phyloP scores from a whole-genome alignment of 2,113 vertebrate genomes.

The Zapornia atra region DNA sequence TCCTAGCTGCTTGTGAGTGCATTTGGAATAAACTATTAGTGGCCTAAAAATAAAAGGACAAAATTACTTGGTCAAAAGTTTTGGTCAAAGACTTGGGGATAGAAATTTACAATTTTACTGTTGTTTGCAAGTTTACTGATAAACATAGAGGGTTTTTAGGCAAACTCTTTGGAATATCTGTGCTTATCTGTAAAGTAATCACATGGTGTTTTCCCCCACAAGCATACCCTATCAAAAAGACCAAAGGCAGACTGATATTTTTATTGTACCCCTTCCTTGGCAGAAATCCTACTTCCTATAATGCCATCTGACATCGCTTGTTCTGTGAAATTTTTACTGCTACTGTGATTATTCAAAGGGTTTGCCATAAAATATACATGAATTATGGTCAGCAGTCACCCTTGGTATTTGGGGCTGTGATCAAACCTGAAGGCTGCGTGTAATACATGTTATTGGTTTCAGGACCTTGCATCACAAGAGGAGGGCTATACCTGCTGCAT shows the following conservation, averaged over 20 bases:
- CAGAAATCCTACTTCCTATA: constrained; percentile 1
- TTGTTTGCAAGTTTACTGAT: neutral
- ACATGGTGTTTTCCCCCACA: neutral
- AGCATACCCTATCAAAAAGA: neutral
- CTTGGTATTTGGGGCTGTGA: neutral
- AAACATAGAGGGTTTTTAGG: neutral
- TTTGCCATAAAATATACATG: neutral
- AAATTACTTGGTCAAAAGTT: neutral
- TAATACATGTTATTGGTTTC: neutral
- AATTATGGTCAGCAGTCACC: neutral
- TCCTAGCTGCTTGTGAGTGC: neutral
- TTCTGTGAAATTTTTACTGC: constrained; percentile 7
- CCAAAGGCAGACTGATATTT: neutral
- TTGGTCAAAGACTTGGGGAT: neutral
- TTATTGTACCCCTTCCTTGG: neutral
- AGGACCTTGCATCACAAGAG: neutral
- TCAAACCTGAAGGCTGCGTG: neutral
- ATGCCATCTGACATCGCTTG: neutral
- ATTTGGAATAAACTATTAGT: neutral
- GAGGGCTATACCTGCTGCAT: neutral
- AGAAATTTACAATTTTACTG: neutral
- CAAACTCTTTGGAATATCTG: neutral
- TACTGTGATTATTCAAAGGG: constrained; percentile 1
- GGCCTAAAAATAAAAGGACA: neutral
- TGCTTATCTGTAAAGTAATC: neutral